Conservation (phyloP, 2,888 invertebrate species). For the Thera obeliscata region DNA sequence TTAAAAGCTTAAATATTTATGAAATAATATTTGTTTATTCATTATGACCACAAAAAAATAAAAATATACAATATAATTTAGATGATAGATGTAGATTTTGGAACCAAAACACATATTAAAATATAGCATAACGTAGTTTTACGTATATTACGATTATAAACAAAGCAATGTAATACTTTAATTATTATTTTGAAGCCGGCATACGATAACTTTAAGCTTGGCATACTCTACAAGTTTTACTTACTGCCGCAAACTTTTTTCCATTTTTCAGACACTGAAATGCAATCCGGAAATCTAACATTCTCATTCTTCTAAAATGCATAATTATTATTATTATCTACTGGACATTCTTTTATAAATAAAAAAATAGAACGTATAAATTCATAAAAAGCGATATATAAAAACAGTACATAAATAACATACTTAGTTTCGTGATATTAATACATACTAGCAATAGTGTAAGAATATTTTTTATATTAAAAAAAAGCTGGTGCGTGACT, state of each 20-base stretch:
- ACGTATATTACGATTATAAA: conserved; percentile 16
- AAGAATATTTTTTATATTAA: background rate
- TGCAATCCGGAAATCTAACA: conserved; percentile 79
- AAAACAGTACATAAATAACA: conserved; percentile 14
- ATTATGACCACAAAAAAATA: background rate
- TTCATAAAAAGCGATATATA: conserved; percentile 24
- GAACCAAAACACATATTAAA: conserved; percentile 19
- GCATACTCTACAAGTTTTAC: conserved; percentile 73
- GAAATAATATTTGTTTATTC: background rate
- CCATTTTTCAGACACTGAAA: conserved; percentile 83
- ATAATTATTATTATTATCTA: conserved; percentile 23
- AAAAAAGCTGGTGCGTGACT: conserved; percentile 19
- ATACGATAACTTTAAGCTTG: conserved; percentile 56
- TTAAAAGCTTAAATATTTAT: conserved; percentile 2
- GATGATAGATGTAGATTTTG: background rate
- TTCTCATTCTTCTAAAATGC: conserved; percentile 65
- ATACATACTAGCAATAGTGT: background rate
- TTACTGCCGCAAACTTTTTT: conserved; percentile 83
- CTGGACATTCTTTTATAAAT: conserved; percentile 9
- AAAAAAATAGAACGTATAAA: conserved; percentile 8
- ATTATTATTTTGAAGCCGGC: conserved; percentile 43
- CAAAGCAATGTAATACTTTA: conserved; percentile 31
- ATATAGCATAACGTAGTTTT: conserved; percentile 18
- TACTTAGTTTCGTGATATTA: background rate
- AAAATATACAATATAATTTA: background rate